Base-by-base conservation (phyloP, 35 echinoderm and acorn worm species). In the Ptychodera flava region DNA sequence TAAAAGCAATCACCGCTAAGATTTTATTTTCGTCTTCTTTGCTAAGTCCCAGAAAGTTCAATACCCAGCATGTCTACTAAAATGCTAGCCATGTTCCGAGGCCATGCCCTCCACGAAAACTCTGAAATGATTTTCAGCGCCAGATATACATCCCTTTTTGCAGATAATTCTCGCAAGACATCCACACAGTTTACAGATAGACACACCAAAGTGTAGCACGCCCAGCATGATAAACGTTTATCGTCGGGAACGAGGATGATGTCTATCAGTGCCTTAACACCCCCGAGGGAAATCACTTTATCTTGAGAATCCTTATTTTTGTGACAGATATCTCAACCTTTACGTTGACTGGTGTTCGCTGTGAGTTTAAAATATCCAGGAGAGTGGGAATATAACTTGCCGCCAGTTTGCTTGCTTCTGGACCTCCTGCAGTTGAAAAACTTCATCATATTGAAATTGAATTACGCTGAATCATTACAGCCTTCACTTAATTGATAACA, bases 61-160 rank as follows among this genome's bases (percentile, higher is more conserved):
- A 64, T 12, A n/a, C 96, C 96, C 1, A 94, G 32, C 10, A 99
- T 76, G 12, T 92, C 88, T 33, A 88, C 64, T 14, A 99, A 35
- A 15, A 90, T 79, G 0, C 15, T 35, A 15, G 96, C 96, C 35
- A 94, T 94, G 83, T 99, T 99, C 28, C 82, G 84, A 0, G 93
- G 92, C 96, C 96, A 99, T 16, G 89, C 90, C 29, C 91, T 90
- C 96, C 96, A 99, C 0, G 96, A 99, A 32, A 85, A 38, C 16
- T 78, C 36, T 32, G 87, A 81, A 10, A 94, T 37, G 16, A 92
- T 79, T 22, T 80, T 52, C 0, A 99, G 85, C 6, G 76, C 29
- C 15, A 64, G 22, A 64, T 64, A 22, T 64, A 64, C 6, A 64
- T 64, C 45, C 33, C 33, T 78, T 80, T 76, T 80, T 85, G 14